Conservation (phyloP, 1,140 invertebrate genomes). For the Pogonus chalceus region DNA sequence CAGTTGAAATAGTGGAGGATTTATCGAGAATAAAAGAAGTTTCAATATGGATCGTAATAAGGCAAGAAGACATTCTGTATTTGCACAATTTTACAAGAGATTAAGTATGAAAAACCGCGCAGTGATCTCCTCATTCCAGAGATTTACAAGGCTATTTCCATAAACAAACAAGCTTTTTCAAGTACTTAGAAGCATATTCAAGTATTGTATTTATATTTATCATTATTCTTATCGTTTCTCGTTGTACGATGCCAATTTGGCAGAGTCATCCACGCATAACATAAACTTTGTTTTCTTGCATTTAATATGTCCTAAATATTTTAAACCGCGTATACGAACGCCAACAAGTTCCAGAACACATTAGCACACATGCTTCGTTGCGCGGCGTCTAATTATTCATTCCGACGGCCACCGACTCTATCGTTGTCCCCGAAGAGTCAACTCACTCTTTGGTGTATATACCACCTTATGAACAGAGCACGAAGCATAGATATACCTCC, state of each 20-base stretch:
- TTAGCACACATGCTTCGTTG: neutral
- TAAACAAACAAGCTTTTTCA: neutral
- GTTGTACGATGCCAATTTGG: conserved; percentile 4
- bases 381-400: neutral
- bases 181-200: neutral
- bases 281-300: neutral
- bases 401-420: too few relatives aligned
- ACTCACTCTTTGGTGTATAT: too few relatives aligned
- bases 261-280: neutral
- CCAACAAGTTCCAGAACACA: neutral
- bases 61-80: too few relatives aligned
- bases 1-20: too few relatives aligned
- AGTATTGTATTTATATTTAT: conserved; percentile 6
- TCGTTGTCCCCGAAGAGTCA: too few relatives aligned
- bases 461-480: too few relatives aligned
- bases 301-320: conserved; percentile 7
- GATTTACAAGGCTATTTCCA: neutral
- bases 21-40: too few relatives aligned
- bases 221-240: neutral
- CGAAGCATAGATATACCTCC: neutral
- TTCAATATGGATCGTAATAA: too few relatives aligned
- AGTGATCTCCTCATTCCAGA: neutral
- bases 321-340: neutral
- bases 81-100: neutral
- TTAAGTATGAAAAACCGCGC: neutral